phyloP scores from a whole-genome alignment of 2,888 invertebrate species.

The Watsonalla binaria region DNA sequence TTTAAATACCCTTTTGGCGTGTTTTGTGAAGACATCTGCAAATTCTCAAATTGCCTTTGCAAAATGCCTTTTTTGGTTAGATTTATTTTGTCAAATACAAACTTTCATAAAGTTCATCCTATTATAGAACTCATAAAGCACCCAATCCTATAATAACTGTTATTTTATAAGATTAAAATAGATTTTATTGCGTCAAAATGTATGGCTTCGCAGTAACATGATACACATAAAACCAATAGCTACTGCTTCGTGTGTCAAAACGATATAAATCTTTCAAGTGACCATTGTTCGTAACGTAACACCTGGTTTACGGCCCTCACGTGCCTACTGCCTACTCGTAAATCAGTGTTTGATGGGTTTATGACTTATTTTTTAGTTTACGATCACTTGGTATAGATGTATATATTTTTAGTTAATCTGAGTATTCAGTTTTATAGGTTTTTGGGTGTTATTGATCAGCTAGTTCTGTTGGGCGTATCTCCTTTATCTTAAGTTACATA shows the following conservation, averaged over 20 bases:
- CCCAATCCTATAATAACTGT: background rate
- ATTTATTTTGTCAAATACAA: no score
- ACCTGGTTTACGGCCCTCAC: constrained; percentile 15
- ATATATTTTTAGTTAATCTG: background rate
- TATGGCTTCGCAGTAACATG: constrained; percentile 20
- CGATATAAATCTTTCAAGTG: constrained; percentile 20
- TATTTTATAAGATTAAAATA: constrained; percentile 26
- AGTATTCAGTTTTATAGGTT: background rate
- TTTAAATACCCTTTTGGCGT: no score
- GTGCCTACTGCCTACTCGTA: constrained; percentile 18
- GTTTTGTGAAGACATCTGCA: no score
- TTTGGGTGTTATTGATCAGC: background rate
- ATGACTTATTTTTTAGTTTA: constrained; percentile 14
- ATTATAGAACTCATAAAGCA: background rate
- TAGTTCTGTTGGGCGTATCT: background rate
- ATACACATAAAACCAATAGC: constrained; percentile 28
- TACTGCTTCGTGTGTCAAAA: constrained; percentile 24
- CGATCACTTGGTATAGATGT: background rate
- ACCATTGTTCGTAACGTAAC: constrained; percentile 28
- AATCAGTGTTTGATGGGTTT: constrained; percentile 26
- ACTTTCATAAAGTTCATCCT: constrained; percentile 4
- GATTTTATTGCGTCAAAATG: constrained; percentile 6
- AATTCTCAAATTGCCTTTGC: no score
- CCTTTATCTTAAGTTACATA: no score
- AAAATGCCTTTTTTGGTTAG: no score